Conservation (phyloP, 2,888 invertebrate genomes). For the Nephrotoma appendiculata region DNA sequence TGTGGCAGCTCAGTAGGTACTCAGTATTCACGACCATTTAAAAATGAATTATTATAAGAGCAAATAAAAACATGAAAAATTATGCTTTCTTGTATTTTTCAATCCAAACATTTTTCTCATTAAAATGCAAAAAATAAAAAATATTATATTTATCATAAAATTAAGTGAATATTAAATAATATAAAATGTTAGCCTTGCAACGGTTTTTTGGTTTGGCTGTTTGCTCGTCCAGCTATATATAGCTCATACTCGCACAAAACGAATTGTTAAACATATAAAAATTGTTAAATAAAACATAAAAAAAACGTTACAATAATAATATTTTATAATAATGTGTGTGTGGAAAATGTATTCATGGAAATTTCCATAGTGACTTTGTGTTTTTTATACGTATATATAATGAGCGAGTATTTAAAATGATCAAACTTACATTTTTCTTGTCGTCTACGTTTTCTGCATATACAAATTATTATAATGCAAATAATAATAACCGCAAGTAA, state of each 20-base stretch:
- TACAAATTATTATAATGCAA: constrained; percentile 71
- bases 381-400: not conserved
- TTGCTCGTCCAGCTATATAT: not conserved
- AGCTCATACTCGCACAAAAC: not conserved
- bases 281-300: not conserved
- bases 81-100: not conserved
- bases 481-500: constrained; percentile 60
- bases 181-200: not conserved
- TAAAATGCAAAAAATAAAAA: not conserved
- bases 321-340: not conserved
- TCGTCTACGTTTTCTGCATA: constrained; percentile 64
- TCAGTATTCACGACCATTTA: not conserved
- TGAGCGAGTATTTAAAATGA: not conserved
- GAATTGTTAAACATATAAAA: not conserved
- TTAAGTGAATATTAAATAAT: not conserved
- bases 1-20: not conserved
- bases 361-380: not conserved
- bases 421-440: constrained; percentile 33
- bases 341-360: not conserved
- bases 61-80: not conserved
- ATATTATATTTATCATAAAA: not conserved
- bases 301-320: not conserved
- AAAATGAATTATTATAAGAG: not conserved
- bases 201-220: not conserved
- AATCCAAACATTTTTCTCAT: not conserved